A percentile compares a stretch with the other conserved stretches of the same genome.
phyloP scores from a whole-genome alignment of 1,140 invertebrate genomes.

The Vollenhovia emeryi region DNA sequence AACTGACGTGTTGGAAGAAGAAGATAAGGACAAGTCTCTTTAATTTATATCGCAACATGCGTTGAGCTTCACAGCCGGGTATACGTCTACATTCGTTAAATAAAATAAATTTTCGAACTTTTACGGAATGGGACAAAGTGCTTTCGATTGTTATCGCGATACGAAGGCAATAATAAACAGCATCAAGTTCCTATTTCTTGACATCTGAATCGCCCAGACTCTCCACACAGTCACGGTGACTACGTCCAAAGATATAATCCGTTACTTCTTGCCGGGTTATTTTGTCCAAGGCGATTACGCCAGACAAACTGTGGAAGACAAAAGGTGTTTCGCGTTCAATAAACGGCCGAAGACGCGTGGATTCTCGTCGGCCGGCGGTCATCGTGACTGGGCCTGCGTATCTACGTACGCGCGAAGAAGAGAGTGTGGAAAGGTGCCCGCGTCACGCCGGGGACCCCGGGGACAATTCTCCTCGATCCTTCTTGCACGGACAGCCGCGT shows the following conservation, averaged over 20 bases:
- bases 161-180: not conserved
- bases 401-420: constrained; percentile 53
- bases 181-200: not conserved
- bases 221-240: not conserved
- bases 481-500: constrained; percentile 72
- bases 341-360: constrained; percentile 68
- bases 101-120: not conserved
- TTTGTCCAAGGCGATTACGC: constrained; percentile 69
- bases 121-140: not conserved
- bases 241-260: constrained; percentile 9
- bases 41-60: not conserved
- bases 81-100: not conserved
- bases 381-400: constrained; percentile 48
- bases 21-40: not conserved
- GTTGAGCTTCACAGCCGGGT: not conserved
- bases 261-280: constrained; percentile 59
- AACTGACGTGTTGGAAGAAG: not conserved
- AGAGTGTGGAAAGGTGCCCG: constrained; percentile 59
- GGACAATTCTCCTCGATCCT: constrained; percentile 72
- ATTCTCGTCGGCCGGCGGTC: constrained; percentile 63
- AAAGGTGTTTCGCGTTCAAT: constrained; percentile 68
- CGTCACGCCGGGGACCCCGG: constrained; percentile 57
- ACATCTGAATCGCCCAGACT: not conserved
- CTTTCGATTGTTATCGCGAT: not conserved
- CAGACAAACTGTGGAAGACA: constrained; percentile 53